Percentiles rank a stretch among this genome's conserved stretches.
Conservation (phyloP, 2,113 vertebrate species). For the Rhinopomastus cyanomelas region DNA sequence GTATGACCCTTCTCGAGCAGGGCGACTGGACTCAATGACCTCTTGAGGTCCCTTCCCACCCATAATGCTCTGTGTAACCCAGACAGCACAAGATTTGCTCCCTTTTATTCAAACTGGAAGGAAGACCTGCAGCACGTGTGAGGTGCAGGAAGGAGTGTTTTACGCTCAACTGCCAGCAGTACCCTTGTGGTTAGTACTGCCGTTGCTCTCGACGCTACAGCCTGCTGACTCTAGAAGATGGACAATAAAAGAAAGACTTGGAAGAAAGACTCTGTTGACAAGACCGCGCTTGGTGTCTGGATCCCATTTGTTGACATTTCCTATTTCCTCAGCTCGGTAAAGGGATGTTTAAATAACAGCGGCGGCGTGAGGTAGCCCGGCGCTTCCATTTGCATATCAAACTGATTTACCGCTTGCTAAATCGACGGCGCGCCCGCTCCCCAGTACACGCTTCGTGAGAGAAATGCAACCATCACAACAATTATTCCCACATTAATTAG, state of each 20-base stretch:
- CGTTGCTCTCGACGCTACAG: not conserved
- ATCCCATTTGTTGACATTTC: not conserved
- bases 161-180: not conserved
- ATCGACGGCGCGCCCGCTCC: not conserved
- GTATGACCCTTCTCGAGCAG: too few species aligned
- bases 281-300: not conserved
- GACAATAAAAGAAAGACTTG: not conserved
- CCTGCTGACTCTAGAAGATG: not conserved
- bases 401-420: conserved; percentile 19
- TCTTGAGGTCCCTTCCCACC: too few species aligned
- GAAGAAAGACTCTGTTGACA: not conserved
- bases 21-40: too few species aligned
- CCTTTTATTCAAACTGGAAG: not conserved
- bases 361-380: conserved; percentile 7
- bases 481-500: conserved; percentile 42
- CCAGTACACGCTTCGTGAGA: not conserved
- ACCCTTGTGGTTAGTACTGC: not conserved
- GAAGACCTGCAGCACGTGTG: not conserved
- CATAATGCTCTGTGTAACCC: not conserved
- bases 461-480: conserved; percentile 12
- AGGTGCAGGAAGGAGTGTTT: not conserved
- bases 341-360: conserved; percentile 9
- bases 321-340: not conserved
- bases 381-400: conserved; percentile 9
- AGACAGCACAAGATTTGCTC: not conserved